These are phyloP conservation scores for Laticauda laticaudata DNA, from an alignment of 2,113 vertebrate species.

Conservation along the genomic window DNA sequence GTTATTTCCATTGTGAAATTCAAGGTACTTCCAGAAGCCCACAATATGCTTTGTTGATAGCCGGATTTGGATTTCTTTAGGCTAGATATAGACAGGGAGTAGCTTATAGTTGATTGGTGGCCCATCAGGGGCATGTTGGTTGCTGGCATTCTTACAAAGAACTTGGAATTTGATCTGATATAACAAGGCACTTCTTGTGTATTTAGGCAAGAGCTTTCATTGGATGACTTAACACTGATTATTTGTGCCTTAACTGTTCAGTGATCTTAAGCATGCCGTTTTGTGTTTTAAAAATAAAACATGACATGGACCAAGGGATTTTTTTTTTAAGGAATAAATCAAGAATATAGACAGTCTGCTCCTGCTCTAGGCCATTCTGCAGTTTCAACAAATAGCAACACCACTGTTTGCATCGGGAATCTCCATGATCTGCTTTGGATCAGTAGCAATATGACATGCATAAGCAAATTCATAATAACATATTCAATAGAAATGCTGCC, in stretches of 20 bases:
- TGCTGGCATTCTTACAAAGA: background rate
- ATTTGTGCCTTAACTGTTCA: background rate
- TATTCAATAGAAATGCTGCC: background rate
- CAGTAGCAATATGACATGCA: background rate
- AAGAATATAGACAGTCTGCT: background rate
- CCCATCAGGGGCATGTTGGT: background rate
- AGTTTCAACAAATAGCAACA: background rate
- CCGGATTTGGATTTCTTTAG: constrained; percentile 2
- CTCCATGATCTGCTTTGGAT: background rate
- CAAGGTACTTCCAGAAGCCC: constrained; percentile 5
- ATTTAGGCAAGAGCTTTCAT: background rate
- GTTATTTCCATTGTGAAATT: constrained; percentile 57
- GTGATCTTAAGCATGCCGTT: background rate
- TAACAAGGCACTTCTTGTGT: background rate
- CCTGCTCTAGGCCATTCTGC: background rate
- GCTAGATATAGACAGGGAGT: background rate
- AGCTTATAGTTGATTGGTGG: background rate
- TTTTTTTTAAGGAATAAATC: background rate
- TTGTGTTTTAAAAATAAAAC: background rate
- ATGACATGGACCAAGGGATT: background rate
- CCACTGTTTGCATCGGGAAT: background rate
- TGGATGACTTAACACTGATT: background rate
- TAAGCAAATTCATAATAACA: background rate
- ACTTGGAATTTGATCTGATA: background rate
- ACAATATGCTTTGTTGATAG: background rate